Conservation (phyloP, 2,888 invertebrate species). For the Malthinus flaveolus region DNA sequence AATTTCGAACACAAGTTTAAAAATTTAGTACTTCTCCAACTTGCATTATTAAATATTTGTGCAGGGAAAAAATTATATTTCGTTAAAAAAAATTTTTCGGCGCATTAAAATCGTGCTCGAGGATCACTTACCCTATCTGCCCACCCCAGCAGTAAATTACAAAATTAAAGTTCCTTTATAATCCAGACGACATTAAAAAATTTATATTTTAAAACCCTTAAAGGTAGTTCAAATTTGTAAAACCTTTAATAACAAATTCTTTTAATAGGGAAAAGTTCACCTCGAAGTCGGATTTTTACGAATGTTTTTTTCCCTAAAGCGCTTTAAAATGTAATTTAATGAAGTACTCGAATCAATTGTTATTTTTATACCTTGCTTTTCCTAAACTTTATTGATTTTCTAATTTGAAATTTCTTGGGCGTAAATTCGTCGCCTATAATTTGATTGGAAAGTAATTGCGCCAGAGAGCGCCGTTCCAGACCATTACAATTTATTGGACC, state of each 20-base stretch:
- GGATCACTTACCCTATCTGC: no score
- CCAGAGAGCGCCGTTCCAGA: constrained; percentile 41
- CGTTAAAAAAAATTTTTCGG: no score
- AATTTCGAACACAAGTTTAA: no score
- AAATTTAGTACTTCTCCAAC: no score
- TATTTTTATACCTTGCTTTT: constrained; percentile 18
- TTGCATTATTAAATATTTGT: no score
- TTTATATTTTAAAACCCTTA: no score
- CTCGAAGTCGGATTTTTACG: neutral
- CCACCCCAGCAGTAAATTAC: no score
- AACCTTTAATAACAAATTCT: neutral
- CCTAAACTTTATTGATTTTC: constrained; percentile 35
- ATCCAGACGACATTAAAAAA: no score
- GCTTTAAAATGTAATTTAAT: neutral
- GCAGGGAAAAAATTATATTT: no score
- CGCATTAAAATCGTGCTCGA: no score
- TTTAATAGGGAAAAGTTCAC: neutral
- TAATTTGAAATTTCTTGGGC: constrained; percentile 36
- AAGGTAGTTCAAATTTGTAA: neutral
- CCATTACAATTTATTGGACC: constrained; percentile 46
- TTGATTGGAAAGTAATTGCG: constrained; percentile 47
- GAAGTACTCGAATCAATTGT: constrained; percentile 17
- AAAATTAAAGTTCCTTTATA: no score
- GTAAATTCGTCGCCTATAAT: constrained; percentile 43
- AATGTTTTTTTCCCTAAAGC: neutral